Evolutionary conservation across 1,140 invertebrate genomes (phyloP), one percentile per base, ranked within the genome.

Genomic region (Zeugodacus cucurbitae): DNA sequence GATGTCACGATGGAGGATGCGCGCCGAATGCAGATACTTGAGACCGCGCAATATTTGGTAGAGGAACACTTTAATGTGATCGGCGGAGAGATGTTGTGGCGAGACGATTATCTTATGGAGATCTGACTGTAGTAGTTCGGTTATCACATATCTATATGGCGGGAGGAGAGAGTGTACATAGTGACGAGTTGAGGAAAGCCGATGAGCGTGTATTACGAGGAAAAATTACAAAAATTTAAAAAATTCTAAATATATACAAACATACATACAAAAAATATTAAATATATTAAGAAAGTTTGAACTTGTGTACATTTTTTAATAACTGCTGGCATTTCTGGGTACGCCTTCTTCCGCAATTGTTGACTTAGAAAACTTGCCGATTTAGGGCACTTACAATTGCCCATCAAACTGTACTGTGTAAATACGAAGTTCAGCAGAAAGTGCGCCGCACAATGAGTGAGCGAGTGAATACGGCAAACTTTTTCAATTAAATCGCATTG

Each of bases 21-120:
- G 96, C 34, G 99, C 98, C 86, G 98, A 99, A 95, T 99, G 99
- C 89, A 99, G 95, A 95, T 99, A 99, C 94, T 99, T 99, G 89
- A 99, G 95, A 91, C 98, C 99, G 96, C 99, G 96, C 91, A 99
- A 96, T 94, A 99, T 99, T 95, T 99, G 99, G 95, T 99, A 99
- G 89, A 99, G 97, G 96, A 99, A 99, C 94, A 99, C 98, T 96
- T 99, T 99, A 94, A 99, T 99, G 95, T 99, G 99, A 95, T 99
- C 99, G 87, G 98, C 96, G 90, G 98, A 99, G 87, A 99, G 96
- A 92, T 98, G 98, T 95, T 99, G 99, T 88, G 98, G 98, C 89
- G 98, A 99, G 89, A 99, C 99, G 94, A 99, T 99, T 94, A 99
- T 99, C 96, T 99, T 99, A 95, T 99, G 99, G 90, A 99, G 96